Base-by-base conservation (phyloP, 2,888 invertebrate genomes). In the Pharmacophagus antenor region DNA sequence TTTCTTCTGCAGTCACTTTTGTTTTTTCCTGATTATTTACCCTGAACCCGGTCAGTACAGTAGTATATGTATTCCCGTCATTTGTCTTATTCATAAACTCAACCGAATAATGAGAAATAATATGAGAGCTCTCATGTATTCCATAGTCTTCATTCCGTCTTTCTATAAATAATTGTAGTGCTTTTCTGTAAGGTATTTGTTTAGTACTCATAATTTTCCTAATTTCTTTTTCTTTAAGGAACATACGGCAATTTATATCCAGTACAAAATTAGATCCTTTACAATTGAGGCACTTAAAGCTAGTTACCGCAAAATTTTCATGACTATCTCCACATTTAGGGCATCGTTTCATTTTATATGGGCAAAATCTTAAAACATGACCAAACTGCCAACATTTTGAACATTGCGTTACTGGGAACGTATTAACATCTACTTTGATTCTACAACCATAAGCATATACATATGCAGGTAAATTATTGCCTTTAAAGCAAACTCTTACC, bases 141-240 rank as follows among this genome's bases (percentile, higher is more conserved):
- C n/a, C n/a, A n/a, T n/a, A 12, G 27, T 7, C 27, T 8, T 27
- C 12, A 27, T 27, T 27, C 12, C 10, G 7, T 27, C 12, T 27
- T 27, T 27, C 27, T 10, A 52, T 17, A 42, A 42, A 52, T 1
- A 17, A 1, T 10, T n/a, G 22, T 1, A 42, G n/a, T 0, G 52
- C 52, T 42, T 42, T 17, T 42, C 17, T 42, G n/a, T 41, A 42
- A 5, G 23, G n/a, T 7, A 21, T n/a, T 8, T 52, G 41, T 21
- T 21, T 22, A 7, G 41, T 41, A 2, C 41, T 41, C 41, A 52
- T 52, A 2, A 22, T 21, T 15, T 21, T 8, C 15, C 52, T 41
- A 22, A 52, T 41, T 22, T 52, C 42, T n/a, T n/a, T 52, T 17
- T 52, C 52, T n/a, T 41, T 52, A 2, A 52, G 10, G 22, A 23